Evolutionary conservation across 2,888 invertebrate genomes (phyloP), one percentile per base, ranked within the genome.

Genomic region (Lasioglossum zephyrum): DNA sequence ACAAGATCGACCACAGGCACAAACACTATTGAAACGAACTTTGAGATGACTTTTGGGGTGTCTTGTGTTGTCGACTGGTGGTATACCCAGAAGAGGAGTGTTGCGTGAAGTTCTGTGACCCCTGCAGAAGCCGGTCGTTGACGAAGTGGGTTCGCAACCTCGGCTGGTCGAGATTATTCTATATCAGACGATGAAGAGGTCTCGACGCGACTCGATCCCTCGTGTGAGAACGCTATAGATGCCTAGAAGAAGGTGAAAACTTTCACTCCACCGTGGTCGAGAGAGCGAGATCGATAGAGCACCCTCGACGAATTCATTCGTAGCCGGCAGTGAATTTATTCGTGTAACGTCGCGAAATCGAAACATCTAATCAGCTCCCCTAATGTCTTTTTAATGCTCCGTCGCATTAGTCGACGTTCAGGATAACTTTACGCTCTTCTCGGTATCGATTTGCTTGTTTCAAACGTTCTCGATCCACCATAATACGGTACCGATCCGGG

Each of bases 311-410:
- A 73, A 87, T 87, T 86, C 74, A 75, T 85, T 77, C 70, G 70
- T 26, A 53, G n/a, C 26, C 31, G 39, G 9, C 47, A 16, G 60
- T 69, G 79, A 85, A 86, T 79, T 79, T 79, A 77, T 79, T 82
- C 77, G 26, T 69, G 77, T 82, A 66, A 77, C 41, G 11, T 18
- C n/a, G 11, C 39, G 31, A 70, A 76, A 72, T 79, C 78, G 79
- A 74, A 79, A 53, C 74, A 49, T 74, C 49, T 70, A 39, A 41
- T 41, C 41, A 72, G 41, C 57, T 18, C 31, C 60, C 53, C 22
- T 87, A 87, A 87, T 87, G 87, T 81, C 77, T 87, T 87, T 87
- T 87, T 86, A 87, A 87, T 87, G 87, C 72, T 0, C 13, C 18
- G 49, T 8, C 36, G 66, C 87, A 77, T 86, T 86, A 86, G 72